Evolutionary conservation across 2,113 vertebrate genomes (phyloP).

Genomic region (Strix aluco): DNA sequence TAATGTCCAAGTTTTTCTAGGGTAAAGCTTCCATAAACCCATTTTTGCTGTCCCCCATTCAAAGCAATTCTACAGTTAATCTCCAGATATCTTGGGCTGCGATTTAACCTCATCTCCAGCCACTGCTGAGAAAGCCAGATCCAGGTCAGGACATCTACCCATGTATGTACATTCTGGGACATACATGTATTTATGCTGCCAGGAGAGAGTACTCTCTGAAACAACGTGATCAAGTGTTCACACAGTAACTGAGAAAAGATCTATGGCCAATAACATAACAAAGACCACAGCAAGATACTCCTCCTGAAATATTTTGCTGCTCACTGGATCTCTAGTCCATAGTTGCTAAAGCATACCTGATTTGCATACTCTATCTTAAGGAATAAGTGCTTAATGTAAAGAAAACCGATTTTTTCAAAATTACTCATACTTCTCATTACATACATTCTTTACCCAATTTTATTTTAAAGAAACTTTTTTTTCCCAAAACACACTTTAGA

Average conservation of each 20-base stretch:
- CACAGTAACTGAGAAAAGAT: not conserved
- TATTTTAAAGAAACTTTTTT: not conserved
- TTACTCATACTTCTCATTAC: not conserved
- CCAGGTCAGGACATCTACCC: not conserved
- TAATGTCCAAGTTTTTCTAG: not conserved
- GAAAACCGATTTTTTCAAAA: not conserved
- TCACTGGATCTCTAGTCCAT: not conserved
- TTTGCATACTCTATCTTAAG: not conserved
- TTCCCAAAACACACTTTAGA: not conserved
- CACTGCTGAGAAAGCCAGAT: not conserved
- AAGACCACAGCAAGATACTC: not conserved
- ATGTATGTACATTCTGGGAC: not conserved
- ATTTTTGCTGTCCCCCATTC: not conserved
- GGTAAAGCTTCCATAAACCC: not conserved
- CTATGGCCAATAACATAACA: not conserved
- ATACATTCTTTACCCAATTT: not conserved
- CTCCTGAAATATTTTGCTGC: not conserved
- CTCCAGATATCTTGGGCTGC: not conserved
- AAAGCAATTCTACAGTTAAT: not conserved
- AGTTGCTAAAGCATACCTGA: not conserved
- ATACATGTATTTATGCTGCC: not conserved
- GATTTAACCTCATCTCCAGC: not conserved
- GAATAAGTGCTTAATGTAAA: not conserved
- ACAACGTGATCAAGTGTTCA: not conserved
- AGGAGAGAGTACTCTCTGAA: not conserved